Percentiles rank a stretch among this genome's conserved stretches.
These are phyloP conservation scores for Gallinago media DNA, from an alignment of 2,113 vertebrate species.

Conservation along the genomic window DNA sequence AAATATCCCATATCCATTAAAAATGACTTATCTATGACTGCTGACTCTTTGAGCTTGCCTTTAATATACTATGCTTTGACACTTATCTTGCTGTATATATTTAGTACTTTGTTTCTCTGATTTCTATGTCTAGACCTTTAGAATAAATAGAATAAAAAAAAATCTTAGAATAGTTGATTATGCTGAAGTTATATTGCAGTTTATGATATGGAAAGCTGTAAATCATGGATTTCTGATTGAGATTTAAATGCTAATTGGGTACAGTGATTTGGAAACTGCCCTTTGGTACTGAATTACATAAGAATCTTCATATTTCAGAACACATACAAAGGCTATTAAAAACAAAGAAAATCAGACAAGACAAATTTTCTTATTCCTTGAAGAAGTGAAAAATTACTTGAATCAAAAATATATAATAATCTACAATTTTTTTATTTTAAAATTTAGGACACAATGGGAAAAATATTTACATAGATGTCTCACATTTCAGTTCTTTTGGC, in stretches of 20 bases:
- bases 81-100: background rate
- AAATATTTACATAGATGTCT: background rate
- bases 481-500: background rate
- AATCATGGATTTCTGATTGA: background rate
- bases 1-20: background rate
- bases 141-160: background rate
- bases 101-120: background rate
- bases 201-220: background rate
- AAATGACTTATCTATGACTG: background rate
- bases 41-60: background rate
- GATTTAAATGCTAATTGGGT: background rate
- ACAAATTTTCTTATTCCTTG: background rate
- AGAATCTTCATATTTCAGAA: background rate
- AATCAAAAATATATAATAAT: background rate
- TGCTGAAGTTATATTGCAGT: background rate
- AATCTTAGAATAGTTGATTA: background rate
- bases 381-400: background rate
- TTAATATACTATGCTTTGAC: background rate
- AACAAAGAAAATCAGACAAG: background rate
- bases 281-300: background rate
- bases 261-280: background rate
- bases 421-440: background rate
- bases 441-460: background rate
- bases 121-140: background rate
- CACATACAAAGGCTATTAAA: background rate